A percentile compares a stretch with the other conserved stretches of the same genome.
Evolutionary conservation across 2,113 vertebrate genomes (phyloP).

Genomic region (Pyrgilauda ruficollis): DNA sequence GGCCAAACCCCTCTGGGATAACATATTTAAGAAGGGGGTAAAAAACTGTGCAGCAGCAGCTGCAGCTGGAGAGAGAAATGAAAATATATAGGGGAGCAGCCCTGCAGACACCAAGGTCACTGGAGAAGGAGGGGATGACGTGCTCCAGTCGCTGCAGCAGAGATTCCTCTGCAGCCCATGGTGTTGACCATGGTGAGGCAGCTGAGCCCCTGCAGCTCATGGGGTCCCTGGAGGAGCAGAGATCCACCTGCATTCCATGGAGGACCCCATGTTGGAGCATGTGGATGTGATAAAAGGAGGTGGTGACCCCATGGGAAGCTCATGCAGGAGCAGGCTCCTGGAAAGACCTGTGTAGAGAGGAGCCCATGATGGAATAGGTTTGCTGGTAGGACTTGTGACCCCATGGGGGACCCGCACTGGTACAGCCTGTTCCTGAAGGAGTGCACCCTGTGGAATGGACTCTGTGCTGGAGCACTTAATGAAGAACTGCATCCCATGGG

Average conservation of each 20-base stretch:
- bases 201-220: neutral
- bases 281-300: neutral
- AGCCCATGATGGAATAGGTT: neutral
- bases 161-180: rapidly evolving
- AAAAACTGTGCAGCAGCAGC: neutral
- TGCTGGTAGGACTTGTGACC: neutral
- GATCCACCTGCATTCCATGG: neutral
- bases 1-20: neutral
- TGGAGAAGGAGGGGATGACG: neutral
- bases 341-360: neutral
- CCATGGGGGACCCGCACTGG: rapidly evolving
- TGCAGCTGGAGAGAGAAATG: neutral
- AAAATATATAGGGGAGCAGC: neutral
- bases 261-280: rapidly evolving
- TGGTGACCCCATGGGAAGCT: neutral
- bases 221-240: neutral
- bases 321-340: neutral
- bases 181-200: neutral
- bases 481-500: neutral
- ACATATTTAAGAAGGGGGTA: neutral
- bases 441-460: neutral
- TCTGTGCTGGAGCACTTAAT: neutral
- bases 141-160: neutral
- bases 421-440: neutral
- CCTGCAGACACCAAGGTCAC: neutral